phyloP scores from a whole-genome alignment of 2,888 invertebrate genomes.

The Nipponacmea schrenckii region DNA sequence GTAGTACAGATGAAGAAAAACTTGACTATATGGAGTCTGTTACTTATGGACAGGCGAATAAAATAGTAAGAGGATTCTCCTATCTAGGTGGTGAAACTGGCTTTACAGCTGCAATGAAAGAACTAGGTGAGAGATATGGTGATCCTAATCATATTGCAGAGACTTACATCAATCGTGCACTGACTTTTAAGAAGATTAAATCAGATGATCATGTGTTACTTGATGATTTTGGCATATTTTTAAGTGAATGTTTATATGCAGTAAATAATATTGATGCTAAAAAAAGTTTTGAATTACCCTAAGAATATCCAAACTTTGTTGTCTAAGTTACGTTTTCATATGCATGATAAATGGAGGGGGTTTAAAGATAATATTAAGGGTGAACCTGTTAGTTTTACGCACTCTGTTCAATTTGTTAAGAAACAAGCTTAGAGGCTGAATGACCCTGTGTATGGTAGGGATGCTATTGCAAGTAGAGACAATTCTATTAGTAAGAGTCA shows the following conservation, averaged over 20 bases:
- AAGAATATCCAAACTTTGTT: background rate
- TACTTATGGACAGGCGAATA: background rate
- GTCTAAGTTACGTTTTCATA: background rate
- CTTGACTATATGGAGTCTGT: background rate
- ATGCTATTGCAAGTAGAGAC: conserved; percentile 11
- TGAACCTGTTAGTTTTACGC: conserved; percentile 10
- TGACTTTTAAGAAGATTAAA: background rate
- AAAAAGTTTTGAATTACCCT: background rate
- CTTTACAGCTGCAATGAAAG: conserved; percentile 1
- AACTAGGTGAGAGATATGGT: conserved; percentile 21
- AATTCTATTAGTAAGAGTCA: background rate
- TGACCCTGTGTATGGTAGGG: conserved; percentile 22
- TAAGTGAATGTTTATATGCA: background rate
- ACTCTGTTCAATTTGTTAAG: conserved; percentile 17
- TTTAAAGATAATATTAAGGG: background rate
- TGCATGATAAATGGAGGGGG: background rate
- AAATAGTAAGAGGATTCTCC: background rate
- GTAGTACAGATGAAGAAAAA: background rate
- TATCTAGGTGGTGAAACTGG: background rate
- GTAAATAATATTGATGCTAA: background rate
- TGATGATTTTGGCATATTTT: too few relatives aligned
- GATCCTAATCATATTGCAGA: conserved; percentile 17
- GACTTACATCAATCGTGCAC: conserved; percentile 23
- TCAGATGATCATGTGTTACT: too few relatives aligned
- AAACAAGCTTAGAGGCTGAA: conserved; percentile 16